Conservation (phyloP, 2,113 vertebrate genomes). For the Arenaria interpres region DNA sequence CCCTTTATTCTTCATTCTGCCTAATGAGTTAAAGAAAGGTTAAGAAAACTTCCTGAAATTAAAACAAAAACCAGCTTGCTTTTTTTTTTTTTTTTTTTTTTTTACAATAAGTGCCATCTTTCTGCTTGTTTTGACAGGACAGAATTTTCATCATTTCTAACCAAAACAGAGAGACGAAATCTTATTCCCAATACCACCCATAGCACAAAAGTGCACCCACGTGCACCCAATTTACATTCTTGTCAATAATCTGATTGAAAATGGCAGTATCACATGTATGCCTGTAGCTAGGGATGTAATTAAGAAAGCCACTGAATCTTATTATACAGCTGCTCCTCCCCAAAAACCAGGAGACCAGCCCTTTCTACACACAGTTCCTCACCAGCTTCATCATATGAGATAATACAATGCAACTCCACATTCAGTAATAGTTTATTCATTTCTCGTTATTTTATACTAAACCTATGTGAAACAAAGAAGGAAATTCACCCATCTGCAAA, state of each 20-base stretch:
- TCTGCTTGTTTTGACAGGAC: not conserved
- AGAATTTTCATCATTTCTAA: not conserved
- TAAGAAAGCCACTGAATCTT: not conserved
- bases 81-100: not conserved
- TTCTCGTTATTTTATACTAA: not conserved
- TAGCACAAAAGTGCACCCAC: not conserved
- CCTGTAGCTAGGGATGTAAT: not conserved
- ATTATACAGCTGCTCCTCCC: not conserved
- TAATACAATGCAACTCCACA: not conserved
- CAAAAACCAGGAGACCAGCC: not conserved
- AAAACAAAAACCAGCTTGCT: not conserved
- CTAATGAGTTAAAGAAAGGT: not conserved
- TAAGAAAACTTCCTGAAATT: not conserved
- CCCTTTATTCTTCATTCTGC: not conserved
- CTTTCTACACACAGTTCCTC: not conserved
- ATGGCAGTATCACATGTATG: not conserved
- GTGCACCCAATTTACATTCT: not conserved
- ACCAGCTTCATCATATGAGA: not conserved
- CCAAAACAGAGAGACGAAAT: not conserved
- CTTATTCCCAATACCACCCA: not conserved
- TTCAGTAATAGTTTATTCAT: not conserved
- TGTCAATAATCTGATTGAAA: not conserved
- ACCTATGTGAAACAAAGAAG: not conserved
- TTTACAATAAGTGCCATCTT: not conserved
- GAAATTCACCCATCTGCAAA: not conserved